These are phyloP conservation scores for Rhincodon typus DNA, from an alignment of 2,797 vertebrate genomes.

Conservation along the genomic window DNA sequence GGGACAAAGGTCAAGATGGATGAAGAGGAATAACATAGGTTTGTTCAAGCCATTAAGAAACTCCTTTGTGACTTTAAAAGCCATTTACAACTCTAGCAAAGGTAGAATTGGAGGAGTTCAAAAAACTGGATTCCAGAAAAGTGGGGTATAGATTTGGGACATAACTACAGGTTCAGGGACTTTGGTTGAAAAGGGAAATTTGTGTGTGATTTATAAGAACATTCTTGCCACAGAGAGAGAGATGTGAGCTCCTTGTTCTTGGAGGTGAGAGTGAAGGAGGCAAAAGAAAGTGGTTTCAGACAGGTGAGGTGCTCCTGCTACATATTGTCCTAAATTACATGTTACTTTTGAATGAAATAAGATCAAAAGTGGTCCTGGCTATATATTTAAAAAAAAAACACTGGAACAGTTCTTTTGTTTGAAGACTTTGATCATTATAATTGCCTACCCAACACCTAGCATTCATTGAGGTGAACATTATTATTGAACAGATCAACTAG, in stretches of 20 bases:
- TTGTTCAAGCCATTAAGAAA: no score
- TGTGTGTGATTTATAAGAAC: no score
- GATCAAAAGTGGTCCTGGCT: neutral
- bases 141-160: no score
- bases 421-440: neutral
- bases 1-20: no score
- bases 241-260: neutral
- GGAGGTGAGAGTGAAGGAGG: neutral
- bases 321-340: neutral
- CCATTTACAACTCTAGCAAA: no score
- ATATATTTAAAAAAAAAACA: neutral
- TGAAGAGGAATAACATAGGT: no score
- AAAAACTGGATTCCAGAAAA: no score
- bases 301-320: neutral
- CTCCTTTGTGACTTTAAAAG: no score
- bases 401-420: neutral
- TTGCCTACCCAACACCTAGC: neutral
- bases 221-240: no score
- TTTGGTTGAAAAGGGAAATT: no score
- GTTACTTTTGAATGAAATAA: neutral
- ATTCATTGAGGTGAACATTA: neutral
- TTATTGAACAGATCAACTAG: neutral
- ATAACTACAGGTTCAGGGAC: no score
- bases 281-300: neutral
- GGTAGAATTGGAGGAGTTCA: no score